Evolutionary conservation across 2,797 vertebrate genomes (phyloP), one percentile per base, ranked within the genome.

Genomic region (Anolis apletophallus): DNA sequence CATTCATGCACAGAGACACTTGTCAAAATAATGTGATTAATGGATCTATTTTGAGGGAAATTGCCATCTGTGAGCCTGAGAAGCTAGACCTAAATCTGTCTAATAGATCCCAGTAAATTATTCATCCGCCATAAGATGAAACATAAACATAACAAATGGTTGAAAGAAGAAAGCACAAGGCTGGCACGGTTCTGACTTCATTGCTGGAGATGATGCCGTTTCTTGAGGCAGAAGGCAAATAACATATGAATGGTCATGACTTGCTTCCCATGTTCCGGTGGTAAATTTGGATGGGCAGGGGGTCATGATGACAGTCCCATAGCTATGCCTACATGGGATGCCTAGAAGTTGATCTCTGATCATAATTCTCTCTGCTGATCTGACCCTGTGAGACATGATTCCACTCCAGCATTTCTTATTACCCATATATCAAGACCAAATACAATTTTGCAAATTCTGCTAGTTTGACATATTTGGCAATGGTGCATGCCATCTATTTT

Each of bases 1-100:
- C 54, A 83, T 50, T 82, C 61, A 59, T 29, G 46, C 52, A 36
- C 40, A 3, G 19, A 91, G 76, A 80, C 46, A 54, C n/a, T 87
- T 90, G 55, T 90, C 87, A 88, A 88, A 91, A 87, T 84, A 93
- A 88, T 89, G 76, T 84, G 73, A 88, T 67, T 87, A 87, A 87
- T 78, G 64, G 81, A 88, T 69, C n/a, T 17, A 84, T 12, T 80
- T 85, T 89, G 36, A 88, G 85, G 54, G 83, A 85, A 91, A 90
- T 69, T 52, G 83, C 0, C 0, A 87, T 81, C 26, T 87, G 79
- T 57, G 71, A 82, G 36, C 57, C 67, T 71, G 76, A 59, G 34
- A 85, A 71, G 69, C 69, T 79, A 83, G 77, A 85, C 34, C 86
- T 52, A 85, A 36, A 84, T 84, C 88, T 87, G 10, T 0, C 0